Evolutionary conservation across 2,113 vertebrate genomes (phyloP).

Genomic region (Trematomus loennbergii): DNA sequence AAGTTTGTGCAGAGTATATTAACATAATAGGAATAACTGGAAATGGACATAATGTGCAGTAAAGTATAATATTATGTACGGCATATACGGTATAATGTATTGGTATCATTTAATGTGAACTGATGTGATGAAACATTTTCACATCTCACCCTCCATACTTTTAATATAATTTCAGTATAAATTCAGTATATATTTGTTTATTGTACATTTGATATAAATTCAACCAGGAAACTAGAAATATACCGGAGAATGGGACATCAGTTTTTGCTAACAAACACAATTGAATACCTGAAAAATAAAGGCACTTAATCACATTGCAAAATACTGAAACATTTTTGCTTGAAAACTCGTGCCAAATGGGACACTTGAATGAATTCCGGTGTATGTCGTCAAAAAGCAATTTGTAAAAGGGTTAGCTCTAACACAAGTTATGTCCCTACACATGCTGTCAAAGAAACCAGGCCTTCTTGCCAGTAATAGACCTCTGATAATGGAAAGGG

Average conservation of each 20-base stretch:
- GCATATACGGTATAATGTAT: no score
- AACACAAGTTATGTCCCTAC: not conserved
- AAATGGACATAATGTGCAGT: no score
- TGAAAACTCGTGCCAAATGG: no score
- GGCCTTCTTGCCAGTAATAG: not conserved
- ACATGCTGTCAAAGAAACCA: not conserved
- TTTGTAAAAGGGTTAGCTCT: not conserved
- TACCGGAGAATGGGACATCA: not conserved
- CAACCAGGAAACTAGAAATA: not conserved
- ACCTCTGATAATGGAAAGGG: not conserved
- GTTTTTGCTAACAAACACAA: not conserved
- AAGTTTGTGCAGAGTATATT: not conserved
- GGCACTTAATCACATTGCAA: conserved; percentile 6
- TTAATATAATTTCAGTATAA: not conserved
- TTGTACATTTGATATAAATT: not conserved
- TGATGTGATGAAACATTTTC: not conserved
- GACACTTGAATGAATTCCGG: no score
- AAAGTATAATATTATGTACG: no score
- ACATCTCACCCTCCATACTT: not conserved
- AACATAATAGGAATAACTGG: no score
- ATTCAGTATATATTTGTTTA: not conserved
- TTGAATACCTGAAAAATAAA: conserved; percentile 10
- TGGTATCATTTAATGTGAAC: not conserved
- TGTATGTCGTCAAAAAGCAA: not conserved
- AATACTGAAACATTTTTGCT: not conserved